A percentile compares a stretch with the other conserved stretches of the same genome.
phyloP scores from a whole-genome alignment of 2,797 vertebrate genomes.

The Leontocebus nigricollis region DNA sequence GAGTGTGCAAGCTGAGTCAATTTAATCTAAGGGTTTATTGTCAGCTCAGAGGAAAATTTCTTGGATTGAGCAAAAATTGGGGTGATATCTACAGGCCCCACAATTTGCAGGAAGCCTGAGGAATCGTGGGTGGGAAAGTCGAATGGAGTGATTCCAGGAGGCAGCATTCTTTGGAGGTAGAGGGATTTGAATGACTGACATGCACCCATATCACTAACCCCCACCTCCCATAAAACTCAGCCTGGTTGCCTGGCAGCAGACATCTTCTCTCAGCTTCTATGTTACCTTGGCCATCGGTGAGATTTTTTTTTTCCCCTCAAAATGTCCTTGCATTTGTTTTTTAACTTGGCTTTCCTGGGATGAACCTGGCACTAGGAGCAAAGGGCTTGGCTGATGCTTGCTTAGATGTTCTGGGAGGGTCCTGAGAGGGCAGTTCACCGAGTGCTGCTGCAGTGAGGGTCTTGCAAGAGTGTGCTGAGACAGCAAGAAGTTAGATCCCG shows the following conservation, averaged over 20 bases:
- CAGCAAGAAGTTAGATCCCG: background rate
- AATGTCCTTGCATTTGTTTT: background rate
- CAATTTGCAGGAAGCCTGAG: background rate
- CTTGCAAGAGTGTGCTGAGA: background rate
- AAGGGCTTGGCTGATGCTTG: background rate
- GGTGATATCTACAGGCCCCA: background rate
- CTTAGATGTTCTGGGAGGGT: background rate
- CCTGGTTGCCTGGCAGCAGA: background rate
- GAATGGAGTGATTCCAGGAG: background rate
- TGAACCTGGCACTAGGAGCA: background rate
- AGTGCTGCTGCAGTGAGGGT: background rate
- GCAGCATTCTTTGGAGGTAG: background rate
- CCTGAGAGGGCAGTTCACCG: background rate
- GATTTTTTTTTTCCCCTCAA: background rate
- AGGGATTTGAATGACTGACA: background rate
- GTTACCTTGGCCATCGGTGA: background rate
- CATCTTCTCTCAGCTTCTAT: background rate
- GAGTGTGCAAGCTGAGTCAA: background rate
- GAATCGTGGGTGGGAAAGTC: background rate
- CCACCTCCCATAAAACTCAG: background rate
- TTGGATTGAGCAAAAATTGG: background rate
- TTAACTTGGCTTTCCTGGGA: background rate
- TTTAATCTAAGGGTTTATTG: background rate
- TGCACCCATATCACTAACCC: accelerated
- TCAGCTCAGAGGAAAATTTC: background rate